Percentiles rank a stretch among this genome's conserved stretches.
Evolutionary conservation across 2,888 invertebrate genomes (phyloP).

Genomic region (Cheilosia impressa): DNA sequence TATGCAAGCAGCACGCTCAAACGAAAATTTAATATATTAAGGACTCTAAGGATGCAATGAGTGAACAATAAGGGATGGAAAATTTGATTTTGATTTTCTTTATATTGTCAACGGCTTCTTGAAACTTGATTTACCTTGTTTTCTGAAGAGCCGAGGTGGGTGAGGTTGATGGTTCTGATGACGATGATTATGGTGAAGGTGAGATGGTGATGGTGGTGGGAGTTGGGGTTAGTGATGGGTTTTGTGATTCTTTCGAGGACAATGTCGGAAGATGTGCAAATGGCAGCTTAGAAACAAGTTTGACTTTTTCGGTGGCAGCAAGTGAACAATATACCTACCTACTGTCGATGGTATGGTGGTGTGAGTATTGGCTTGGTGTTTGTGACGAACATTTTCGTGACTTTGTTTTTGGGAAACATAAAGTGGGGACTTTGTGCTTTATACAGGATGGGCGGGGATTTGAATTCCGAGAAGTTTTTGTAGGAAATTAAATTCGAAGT

Average conservation of each 20-base stretch:
- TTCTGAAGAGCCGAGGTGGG: constrained; percentile 46
- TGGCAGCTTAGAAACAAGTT: constrained; percentile 27
- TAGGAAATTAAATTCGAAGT: not conserved
- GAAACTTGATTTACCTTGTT: constrained; percentile 75
- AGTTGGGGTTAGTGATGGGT: constrained; percentile 7
- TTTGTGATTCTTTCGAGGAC: constrained; percentile 50
- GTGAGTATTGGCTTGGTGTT: constrained; percentile 17
- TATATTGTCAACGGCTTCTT: constrained; percentile 75
- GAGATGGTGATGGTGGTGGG: not conserved
- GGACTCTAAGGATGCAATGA: constrained; percentile 75
- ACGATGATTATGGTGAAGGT: constrained; percentile 12
- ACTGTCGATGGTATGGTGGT: constrained; percentile 27
- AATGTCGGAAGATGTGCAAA: constrained; percentile 69
- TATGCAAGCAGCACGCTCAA: constrained; percentile 77
- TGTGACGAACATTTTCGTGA: constrained; percentile 12
- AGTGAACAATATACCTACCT: constrained; percentile 25
- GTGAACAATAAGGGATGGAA: constrained; percentile 76
- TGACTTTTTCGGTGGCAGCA: constrained; percentile 45
- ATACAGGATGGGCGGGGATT: not conserved
- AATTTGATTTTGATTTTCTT: constrained; percentile 77
- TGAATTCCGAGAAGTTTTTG: not conserved
- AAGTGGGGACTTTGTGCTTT: not conserved
- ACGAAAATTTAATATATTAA: constrained; percentile 78
- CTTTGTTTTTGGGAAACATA: not conserved
- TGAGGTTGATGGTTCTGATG: constrained; percentile 7